These are phyloP conservation scores for Kuschelorhynchus macadamiae DNA, from an alignment of 2,888 invertebrate genomes.

Conservation along the genomic window DNA sequence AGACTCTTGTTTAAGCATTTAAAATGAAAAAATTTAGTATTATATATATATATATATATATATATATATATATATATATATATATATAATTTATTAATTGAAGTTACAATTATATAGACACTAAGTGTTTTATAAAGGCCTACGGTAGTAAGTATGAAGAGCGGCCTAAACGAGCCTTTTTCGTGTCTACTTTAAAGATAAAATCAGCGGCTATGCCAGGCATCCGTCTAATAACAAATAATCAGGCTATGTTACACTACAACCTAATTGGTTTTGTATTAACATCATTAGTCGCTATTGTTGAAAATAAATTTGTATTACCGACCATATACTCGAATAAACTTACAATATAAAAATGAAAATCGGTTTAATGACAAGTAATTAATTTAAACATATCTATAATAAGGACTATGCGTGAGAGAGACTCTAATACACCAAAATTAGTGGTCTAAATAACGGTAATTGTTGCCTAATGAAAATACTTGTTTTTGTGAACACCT, in stretches of 20 bases:
- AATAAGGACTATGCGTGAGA: slow-evolving; percentile 30
- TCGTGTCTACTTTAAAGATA: slow-evolving; percentile 57
- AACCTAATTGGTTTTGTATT: slow-evolving; percentile 59
- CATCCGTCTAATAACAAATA: slow-evolving; percentile 55
- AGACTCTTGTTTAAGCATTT: no score
- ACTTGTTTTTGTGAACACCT: slow-evolving; percentile 1
- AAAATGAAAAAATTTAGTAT: no score
- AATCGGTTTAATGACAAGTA: slow-evolving; percentile 40
- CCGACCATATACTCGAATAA: slow-evolving; percentile 51
- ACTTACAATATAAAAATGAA: slow-evolving; percentile 43
- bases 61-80: no score
- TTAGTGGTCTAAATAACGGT: slow-evolving; percentile 29
- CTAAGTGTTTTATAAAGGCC: slow-evolving; percentile 44
- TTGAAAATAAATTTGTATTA: slow-evolving; percentile 60
- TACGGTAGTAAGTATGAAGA: slow-evolving; percentile 52
- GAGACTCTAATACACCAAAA: slow-evolving; percentile 26
- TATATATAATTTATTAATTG: no score
- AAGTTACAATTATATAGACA: slow-evolving; percentile 24
- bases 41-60: no score
- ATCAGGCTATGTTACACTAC: slow-evolving; percentile 56
- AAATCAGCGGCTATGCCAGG: slow-evolving; percentile 54
- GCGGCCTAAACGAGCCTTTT: slow-evolving; percentile 58
- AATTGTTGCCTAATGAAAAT: slow-evolving; percentile 36
- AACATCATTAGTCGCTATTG: slow-evolving; percentile 60
- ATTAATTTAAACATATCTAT: slow-evolving; percentile 37